Evolutionary conservation across 2,113 vertebrate genomes (phyloP), one percentile per base, ranked within the genome.

Genomic region (Furnarius figulus): DNA sequence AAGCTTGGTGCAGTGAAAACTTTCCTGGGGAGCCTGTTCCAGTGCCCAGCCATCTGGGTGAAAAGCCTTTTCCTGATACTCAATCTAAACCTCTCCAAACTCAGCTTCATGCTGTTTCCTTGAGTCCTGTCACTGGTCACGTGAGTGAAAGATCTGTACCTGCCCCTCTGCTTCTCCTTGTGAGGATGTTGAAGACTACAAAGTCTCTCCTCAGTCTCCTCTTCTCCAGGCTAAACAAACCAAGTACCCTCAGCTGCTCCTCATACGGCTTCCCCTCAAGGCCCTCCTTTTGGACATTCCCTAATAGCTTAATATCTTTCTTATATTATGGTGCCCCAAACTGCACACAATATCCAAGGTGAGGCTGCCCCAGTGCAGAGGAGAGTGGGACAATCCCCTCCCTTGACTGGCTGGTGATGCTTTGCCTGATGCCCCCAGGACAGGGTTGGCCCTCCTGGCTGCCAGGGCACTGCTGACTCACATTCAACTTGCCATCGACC

Each of bases 291-390:
- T 47, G 66, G 30, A 53, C 12, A 3, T 5, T 46, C 10, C 75
- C 13, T n/a, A 67, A 9, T 10, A 68, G n/a, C 10, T 82, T 82
- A 30, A 30, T n/a, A 9, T 46, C 20, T 61, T 35, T 46, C 20
- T 44, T n/a, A 14, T 46, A 10, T 18, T 61, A 44, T 4, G 0
- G n/a, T 31, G 13, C 6, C 53, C 53, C 14, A 61, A 82, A 20
- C 24, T n/a, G 3, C 8, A 0, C 28, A 8, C 53, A 52, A 4
- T 0, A 52, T 24, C 6, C 0, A 0, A 61, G 13, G 24, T 46
- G n/a, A 61, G 39, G 27, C 27, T 0, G 0, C 16, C 10, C 19
- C 52, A 74, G 33, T 0, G 1, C 52, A 66, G 68, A 50, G 37
- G 52, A 74, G 68, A 81, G 52, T 1, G 0, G 61, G 52, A 53